Percentiles rank a stretch among this genome's conserved stretches.
These are phyloP conservation scores for Drosophila nr. fundita DNA, from an alignment of 2,888 invertebrate species.

Conservation along the genomic window DNA sequence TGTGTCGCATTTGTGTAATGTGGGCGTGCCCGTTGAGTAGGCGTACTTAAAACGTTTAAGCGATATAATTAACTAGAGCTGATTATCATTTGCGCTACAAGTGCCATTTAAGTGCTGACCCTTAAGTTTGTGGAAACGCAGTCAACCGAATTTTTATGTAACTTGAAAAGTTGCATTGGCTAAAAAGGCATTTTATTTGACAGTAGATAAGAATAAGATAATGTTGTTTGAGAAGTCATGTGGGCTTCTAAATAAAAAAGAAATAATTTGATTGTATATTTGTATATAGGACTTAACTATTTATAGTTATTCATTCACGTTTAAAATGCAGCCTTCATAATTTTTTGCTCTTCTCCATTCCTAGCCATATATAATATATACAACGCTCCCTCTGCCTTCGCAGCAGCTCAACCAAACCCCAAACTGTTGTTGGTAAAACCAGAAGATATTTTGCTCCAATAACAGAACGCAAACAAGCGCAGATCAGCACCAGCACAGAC, in stretches of 20 bases:
- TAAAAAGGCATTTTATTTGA: neutral
- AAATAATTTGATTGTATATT: neutral
- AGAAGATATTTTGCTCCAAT: constrained; percentile 63
- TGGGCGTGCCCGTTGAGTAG: constrained; percentile 18
- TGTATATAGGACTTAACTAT: neutral
- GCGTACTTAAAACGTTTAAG: constrained; percentile 43
- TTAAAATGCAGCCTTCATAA: neutral
- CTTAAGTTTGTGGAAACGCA: neutral
- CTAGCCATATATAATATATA: neutral
- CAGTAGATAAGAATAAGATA: neutral
- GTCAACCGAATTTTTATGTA: neutral
- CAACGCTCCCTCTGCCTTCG: constrained; percentile 1
- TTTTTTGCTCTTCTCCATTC: neutral
- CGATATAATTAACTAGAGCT: constrained; percentile 59
- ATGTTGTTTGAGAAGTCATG: neutral
- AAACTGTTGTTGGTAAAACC: constrained; percentile 57
- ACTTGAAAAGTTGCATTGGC: neutral
- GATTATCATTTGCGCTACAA: constrained; percentile 31
- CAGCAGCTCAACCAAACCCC: constrained; percentile 37
- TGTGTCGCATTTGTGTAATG: constrained; percentile 30
- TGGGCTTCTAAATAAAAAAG: neutral
- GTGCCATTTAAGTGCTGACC: constrained; percentile 1
- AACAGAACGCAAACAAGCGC: constrained; percentile 23
- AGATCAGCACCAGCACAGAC: constrained; percentile 2
- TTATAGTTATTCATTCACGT: constrained; percentile 20